Evolutionary conservation across 2,113 vertebrate species (phyloP).

Genomic region (Microcebus tavaratra): DNA sequence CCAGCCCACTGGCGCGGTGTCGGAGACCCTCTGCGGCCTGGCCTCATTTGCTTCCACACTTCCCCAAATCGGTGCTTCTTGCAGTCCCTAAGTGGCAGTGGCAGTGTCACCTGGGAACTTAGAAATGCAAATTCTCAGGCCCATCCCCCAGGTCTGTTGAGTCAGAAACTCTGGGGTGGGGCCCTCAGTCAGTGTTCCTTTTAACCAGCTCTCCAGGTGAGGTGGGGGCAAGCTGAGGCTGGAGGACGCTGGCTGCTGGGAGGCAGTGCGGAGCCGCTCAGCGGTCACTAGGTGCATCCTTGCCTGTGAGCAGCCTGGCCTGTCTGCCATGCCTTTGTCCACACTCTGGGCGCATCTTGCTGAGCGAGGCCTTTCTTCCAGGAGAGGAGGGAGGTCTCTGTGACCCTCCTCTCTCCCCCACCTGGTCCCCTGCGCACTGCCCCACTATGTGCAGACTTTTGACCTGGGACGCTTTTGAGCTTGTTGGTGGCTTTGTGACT

Average conservation of each 20-base stretch:
- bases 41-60: accelerated
- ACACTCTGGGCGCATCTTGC: not conserved
- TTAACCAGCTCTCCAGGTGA: too few relatives aligned
- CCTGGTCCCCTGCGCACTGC: accelerated
- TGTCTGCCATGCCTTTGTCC: not conserved
- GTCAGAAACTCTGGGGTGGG: not conserved
- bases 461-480: not conserved
- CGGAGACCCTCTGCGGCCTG: accelerated
- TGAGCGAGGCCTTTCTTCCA: not conserved
- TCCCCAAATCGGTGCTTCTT: not conserved
- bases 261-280: too few relatives aligned
- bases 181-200: not conserved
- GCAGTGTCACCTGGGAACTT: not conserved
- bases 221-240: accelerated
- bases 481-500: not conserved
- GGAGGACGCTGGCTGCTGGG: not conserved
- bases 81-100: not conserved
- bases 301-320: not conserved
- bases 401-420: not conserved
- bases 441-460: not conserved
- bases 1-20: not conserved
- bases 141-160: not conserved
- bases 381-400: not conserved
- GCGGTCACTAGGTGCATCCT: accelerated
- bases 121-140: not conserved